These are phyloP conservation scores for Chaetodon trifasciatus DNA, from an alignment of 2,797 vertebrate genomes.

Conservation along the genomic window DNA sequence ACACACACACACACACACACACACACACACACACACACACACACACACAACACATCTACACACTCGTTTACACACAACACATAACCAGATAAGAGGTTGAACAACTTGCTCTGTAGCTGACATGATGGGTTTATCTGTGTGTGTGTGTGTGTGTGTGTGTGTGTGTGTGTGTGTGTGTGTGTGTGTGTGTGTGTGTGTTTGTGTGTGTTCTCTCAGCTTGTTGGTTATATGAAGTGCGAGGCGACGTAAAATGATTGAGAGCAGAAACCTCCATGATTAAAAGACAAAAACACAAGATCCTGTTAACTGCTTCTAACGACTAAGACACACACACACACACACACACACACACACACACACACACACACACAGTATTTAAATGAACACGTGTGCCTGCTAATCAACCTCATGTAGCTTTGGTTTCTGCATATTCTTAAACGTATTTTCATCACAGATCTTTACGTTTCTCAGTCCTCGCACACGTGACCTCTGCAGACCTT, in stretches of 20 bases:
- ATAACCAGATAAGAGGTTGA: slow-evolving; percentile 8
- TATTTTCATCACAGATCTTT: too few relatives aligned
- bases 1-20: not conserved
- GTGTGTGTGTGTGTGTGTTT: slow-evolving; percentile 2
- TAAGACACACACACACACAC: not conserved
- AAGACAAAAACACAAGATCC: not conserved
- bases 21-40: not conserved
- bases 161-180: slow-evolving; percentile 14
- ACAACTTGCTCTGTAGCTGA: slow-evolving; percentile 5
- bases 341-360: not conserved
- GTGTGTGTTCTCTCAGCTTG: not conserved
- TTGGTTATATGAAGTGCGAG: not conserved
- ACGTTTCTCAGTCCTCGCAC: too few relatives aligned
- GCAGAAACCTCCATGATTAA: not conserved
- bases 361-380: too few relatives aligned
- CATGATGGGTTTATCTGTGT: slow-evolving; percentile 5
- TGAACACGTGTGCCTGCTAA: too few relatives aligned
- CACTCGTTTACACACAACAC: slow-evolving; percentile 2
- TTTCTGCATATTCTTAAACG: too few relatives aligned
- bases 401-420: too few relatives aligned
- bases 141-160: slow-evolving; percentile 1
- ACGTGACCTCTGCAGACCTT: too few relatives aligned
- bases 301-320: not conserved
- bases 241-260: not conserved
- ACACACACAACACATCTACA: not conserved